Evolutionary conservation across 2,888 invertebrate genomes (phyloP), one percentile per base, ranked within the genome.

Genomic region (Tineola bisselliella): DNA sequence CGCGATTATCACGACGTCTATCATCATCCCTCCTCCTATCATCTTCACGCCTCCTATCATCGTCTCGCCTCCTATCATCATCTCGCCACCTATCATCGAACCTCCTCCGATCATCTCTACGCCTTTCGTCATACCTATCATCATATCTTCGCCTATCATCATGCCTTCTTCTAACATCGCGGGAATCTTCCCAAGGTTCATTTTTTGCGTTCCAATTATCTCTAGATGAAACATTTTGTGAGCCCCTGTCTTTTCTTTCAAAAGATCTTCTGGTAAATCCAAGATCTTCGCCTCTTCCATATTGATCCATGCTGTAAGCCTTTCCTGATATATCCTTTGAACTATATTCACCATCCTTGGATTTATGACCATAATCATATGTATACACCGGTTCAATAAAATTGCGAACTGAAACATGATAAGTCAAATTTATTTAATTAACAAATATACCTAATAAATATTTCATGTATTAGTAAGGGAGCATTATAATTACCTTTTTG

Each of bases 351-450:
- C 71, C 72, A 62, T 83, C 78, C 65, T 84, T 89, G 59, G 89
- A 87, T 68, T 81, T 88, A 70, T 93, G 92, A 64, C 91, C 90
- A 73, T 93, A 93, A 72, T 93, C 92, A 78, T 92, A 91, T 66
- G 89, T 90, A 69, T 91, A 89, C 6, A 91, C 87, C 18, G 91
- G 90, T 71, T 90, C 90, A 66, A 91, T 88, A 64, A 90, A 87
- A 61, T 89, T 88, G 57, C 87, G 84, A 61, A 80, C 88, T 88
- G 69, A 70, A 83, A 77, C 61, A 31, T 62, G n/a, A 44, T 44
- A 13, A 65, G 31, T 25, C 6, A 25, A 25, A 25, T 25, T 66
- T 63, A 63, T 44, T 44, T 31, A 54, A 19, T 13, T 30, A 58
- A 63, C 48, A n/a, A n/a, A n/a, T n/a, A n/a, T n/a, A n/a, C 2